A percentile compares a stretch with the other conserved stretches of the same genome.
phyloP scores from a whole-genome alignment of 2,113 vertebrate genomes.

The Rhineura floridana region DNA sequence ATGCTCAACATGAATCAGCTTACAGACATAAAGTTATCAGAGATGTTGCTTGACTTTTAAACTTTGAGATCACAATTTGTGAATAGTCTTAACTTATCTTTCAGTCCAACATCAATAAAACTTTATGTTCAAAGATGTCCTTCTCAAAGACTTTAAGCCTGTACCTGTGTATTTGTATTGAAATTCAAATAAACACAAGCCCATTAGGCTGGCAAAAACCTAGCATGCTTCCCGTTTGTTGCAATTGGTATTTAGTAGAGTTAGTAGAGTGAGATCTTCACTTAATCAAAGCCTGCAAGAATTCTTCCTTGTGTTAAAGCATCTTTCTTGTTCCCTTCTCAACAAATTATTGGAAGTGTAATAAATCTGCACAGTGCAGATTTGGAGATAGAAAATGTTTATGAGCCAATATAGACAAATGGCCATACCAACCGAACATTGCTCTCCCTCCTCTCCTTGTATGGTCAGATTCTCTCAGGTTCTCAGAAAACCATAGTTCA shows the following conservation, averaged over 20 bases:
- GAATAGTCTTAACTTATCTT: not conserved
- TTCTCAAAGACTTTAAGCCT: not conserved
- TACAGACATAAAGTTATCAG: not conserved
- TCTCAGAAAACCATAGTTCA: not conserved
- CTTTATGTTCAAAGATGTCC: not conserved
- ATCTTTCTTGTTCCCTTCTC: not conserved
- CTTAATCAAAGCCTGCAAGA: not conserved
- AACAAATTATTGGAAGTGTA: not conserved
- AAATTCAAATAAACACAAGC: not conserved
- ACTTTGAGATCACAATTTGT: not conserved
- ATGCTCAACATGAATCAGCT: not conserved
- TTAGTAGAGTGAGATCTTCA: too few species aligned
- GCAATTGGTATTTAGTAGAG: not conserved
- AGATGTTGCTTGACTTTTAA: not conserved
- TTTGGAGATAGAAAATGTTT: not conserved
- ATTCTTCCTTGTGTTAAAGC: not conserved
- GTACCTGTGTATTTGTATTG: not conserved
- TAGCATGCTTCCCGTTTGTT: not conserved
- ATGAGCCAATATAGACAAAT: not conserved
- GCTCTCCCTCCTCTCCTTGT: not conserved
- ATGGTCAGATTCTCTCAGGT: not conserved
- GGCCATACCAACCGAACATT: too few species aligned
- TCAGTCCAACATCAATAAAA: not conserved
- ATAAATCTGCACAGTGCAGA: not conserved
- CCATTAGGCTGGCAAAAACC: not conserved